Evolutionary conservation across 2,113 vertebrate genomes (phyloP).

Genomic region (Axis porcinus): DNA sequence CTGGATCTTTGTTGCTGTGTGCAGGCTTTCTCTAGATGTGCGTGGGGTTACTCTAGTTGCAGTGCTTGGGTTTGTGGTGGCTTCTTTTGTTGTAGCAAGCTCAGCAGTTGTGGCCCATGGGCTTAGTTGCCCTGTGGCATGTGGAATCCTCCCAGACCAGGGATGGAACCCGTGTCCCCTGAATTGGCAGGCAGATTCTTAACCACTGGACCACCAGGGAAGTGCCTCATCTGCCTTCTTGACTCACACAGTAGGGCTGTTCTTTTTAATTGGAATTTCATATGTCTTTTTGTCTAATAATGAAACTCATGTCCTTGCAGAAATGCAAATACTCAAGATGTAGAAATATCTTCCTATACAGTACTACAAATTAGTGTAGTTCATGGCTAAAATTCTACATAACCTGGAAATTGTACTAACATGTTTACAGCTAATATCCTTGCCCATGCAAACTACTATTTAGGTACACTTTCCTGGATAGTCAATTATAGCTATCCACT

Average conservation of each 20-base stretch:
- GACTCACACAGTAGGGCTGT: background rate
- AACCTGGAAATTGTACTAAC: background rate
- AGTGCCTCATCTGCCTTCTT: background rate
- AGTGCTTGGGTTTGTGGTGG: background rate
- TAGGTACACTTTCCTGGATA: background rate
- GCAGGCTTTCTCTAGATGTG: background rate
- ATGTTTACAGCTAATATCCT: slow-evolving; percentile 14
- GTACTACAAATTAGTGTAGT: background rate
- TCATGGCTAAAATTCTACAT: background rate
- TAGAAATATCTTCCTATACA: background rate
- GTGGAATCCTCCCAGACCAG: background rate
- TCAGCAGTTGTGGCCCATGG: background rate
- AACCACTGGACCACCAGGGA: background rate
- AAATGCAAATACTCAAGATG: slow-evolving; percentile 9
- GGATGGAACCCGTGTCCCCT: background rate
- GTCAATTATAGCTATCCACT: slow-evolving; percentile 31
- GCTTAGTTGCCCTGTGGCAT: background rate
- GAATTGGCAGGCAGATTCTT: background rate
- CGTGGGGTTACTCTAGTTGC: background rate
- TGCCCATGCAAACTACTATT: slow-evolving; percentile 21
- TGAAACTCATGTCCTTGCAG: background rate
- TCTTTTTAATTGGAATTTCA: background rate
- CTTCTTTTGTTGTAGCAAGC: background rate
- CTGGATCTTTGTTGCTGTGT: background rate
- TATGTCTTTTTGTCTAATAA: background rate